A percentile compares a stretch with the other conserved stretches of the same genome.
Conservation (phyloP, 2,888 invertebrate genomes). For the Acrobasis repandana region DNA sequence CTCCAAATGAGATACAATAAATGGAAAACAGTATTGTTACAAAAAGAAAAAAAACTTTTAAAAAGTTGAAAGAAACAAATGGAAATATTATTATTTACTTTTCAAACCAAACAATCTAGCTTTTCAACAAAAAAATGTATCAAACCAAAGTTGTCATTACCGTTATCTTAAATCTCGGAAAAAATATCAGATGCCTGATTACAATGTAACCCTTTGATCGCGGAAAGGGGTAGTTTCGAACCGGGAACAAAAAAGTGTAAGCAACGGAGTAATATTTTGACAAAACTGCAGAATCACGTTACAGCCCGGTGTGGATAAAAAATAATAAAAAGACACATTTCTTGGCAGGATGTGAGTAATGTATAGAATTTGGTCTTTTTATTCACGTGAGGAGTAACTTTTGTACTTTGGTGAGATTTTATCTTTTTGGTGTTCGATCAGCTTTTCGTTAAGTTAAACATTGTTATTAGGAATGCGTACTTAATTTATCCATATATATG, state of each 20-base stretch:
- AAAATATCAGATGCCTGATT: slow-evolving; percentile 62
- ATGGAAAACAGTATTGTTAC: too few relatives aligned
- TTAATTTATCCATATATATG: too few relatives aligned
- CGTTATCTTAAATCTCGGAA: slow-evolving; percentile 62
- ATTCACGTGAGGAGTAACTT: not conserved
- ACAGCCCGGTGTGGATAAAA: slow-evolving; percentile 51
- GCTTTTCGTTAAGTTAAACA: not conserved
- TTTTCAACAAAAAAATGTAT: slow-evolving; percentile 23
- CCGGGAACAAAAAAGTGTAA: slow-evolving; percentile 56
- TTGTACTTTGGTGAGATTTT: slow-evolving; percentile 9
- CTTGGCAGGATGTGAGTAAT: slow-evolving; percentile 25
- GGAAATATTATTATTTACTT: too few relatives aligned
- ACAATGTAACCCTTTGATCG: slow-evolving; percentile 51
- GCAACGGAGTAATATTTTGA: slow-evolving; percentile 76
- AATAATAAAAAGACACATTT: slow-evolving; percentile 32
- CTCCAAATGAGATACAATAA: too few relatives aligned
- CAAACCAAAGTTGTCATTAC: slow-evolving; percentile 50
- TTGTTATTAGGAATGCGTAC: not conserved
- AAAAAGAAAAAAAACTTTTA: too few relatives aligned
- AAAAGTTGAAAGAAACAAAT: too few relatives aligned
- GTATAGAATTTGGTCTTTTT: slow-evolving; percentile 23
- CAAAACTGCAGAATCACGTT: slow-evolving; percentile 75
- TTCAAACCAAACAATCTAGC: not conserved
- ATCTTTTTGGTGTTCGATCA: slow-evolving; percentile 12
- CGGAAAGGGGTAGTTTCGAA: slow-evolving; percentile 49